Evolutionary conservation across 1,140 invertebrate species (phyloP).

Genomic region (Micrasema minimum): DNA sequence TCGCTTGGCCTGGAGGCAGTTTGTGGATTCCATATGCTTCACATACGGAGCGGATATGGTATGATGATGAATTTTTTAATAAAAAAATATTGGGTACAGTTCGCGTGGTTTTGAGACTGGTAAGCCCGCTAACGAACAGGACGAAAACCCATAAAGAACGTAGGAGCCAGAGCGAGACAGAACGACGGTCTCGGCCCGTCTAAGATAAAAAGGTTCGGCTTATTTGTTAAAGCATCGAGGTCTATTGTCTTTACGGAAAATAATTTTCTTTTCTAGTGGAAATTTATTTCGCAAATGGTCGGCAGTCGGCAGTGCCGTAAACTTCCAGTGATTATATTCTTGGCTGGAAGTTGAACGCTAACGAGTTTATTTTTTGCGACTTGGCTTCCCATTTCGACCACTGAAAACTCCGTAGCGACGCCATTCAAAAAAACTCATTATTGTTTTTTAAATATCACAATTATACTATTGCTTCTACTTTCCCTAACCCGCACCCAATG

Average conservation of each 20-base stretch:
- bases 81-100: too few species aligned
- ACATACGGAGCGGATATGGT: too few species aligned
- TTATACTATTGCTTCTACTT: neutral
- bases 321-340: constrained; percentile 32
- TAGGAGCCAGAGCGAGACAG: neutral
- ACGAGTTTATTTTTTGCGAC: neutral
- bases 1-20: too few species aligned
- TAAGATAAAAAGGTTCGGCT: constrained; percentile 6
- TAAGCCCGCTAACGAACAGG: constrained; percentile 1
- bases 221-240: constrained; percentile 33
- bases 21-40: too few species aligned
- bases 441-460: neutral
- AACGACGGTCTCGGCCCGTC: neutral
- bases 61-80: too few species aligned
- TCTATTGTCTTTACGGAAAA: constrained; percentile 47
- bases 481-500: too few species aligned
- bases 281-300: constrained; percentile 53
- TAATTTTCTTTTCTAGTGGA: constrained; percentile 52
- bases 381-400: neutral
- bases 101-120: too few species aligned
- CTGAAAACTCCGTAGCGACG: neutral
- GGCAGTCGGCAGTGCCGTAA: constrained; percentile 27
- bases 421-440: neutral
- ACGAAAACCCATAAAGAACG: neutral
- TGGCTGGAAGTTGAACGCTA: neutral